These are phyloP conservation scores for Rhogogaster chlorosoma DNA, from an alignment of 2,888 invertebrate species.

Conservation along the genomic window DNA sequence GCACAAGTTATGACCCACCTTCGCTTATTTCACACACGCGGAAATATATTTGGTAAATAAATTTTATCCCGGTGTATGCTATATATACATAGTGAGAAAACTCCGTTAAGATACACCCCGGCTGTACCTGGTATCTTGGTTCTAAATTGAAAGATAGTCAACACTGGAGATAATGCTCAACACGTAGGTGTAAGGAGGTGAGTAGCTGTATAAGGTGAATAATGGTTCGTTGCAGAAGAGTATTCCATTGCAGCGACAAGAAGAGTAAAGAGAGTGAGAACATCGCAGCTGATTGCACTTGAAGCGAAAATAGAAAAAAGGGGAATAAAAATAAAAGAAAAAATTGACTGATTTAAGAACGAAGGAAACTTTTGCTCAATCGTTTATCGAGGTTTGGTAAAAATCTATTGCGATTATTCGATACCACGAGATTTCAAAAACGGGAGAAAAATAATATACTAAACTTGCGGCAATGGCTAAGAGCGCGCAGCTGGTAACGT, in stretches of 20 bases:
- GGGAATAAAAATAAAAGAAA: neutral
- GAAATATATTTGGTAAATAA: neutral
- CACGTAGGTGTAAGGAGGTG: neutral
- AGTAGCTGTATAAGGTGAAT: neutral
- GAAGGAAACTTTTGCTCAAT: neutral
- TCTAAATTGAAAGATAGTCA: conserved; percentile 1
- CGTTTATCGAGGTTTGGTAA: neutral
- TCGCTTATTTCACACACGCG: no score
- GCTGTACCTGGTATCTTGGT: neutral
- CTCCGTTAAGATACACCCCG: neutral
- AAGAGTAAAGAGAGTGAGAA: neutral
- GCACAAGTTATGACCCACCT: no score
- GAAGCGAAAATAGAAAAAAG: neutral
- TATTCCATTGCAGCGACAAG: neutral
- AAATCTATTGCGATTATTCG: neutral
- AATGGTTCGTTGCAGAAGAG: neutral
- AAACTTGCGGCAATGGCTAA: neutral
- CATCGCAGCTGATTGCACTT: neutral
- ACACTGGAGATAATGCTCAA: neutral
- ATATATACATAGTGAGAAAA: neutral
- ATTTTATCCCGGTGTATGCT: neutral
- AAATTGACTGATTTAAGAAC: neutral
- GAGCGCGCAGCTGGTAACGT: neutral
- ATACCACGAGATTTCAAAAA: neutral
- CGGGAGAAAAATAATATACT: neutral